These are phyloP conservation scores for Diaperis boleti DNA, from an alignment of 2,888 invertebrate species.

Conservation along the genomic window DNA sequence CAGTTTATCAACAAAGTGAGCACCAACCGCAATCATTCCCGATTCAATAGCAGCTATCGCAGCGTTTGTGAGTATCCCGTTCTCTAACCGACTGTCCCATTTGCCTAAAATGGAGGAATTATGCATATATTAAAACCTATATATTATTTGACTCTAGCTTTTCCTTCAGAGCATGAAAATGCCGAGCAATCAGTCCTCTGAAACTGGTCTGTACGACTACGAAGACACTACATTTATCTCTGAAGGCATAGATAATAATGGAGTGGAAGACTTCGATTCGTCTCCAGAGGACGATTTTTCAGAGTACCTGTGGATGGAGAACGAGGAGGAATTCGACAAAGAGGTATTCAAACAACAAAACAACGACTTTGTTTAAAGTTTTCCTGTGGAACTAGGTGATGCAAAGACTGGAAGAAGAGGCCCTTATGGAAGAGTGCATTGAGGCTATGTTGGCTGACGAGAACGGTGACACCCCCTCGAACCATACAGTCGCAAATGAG, in stretches of 20 bases:
- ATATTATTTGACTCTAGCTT: slow-evolving; percentile 9
- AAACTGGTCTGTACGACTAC: slow-evolving; percentile 60
- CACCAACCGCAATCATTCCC: slow-evolving; percentile 2
- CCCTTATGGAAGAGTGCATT: slow-evolving; percentile 88
- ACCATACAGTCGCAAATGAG: slow-evolving; percentile 56
- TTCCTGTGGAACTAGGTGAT: slow-evolving; percentile 72
- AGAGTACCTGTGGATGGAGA: slow-evolving; percentile 96
- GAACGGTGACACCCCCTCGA: slow-evolving; percentile 66
- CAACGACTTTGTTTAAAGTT: not conserved
- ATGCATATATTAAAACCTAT: slow-evolving; percentile 45
- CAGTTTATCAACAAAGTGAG: not conserved
- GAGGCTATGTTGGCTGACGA: slow-evolving; percentile 87
- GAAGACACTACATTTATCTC: slow-evolving; percentile 57
- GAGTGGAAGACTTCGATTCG: slow-evolving; percentile 63
- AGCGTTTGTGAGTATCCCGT: slow-evolving; percentile 35
- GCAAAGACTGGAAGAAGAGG: slow-evolving; percentile 88
- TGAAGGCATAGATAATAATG: slow-evolving; percentile 57
- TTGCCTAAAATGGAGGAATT: slow-evolving; percentile 53
- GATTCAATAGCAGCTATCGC: slow-evolving; percentile 10
- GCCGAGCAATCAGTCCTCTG: slow-evolving; percentile 57
- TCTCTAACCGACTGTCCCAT: slow-evolving; percentile 40
- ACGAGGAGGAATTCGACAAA: slow-evolving; percentile 92
- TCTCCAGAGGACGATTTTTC: slow-evolving; percentile 81
- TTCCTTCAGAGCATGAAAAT: slow-evolving; percentile 62
- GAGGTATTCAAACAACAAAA: slow-evolving; percentile 71